Base-by-base conservation (phyloP, 2,888 invertebrate species). In the Chrysina gloriosa region DNA sequence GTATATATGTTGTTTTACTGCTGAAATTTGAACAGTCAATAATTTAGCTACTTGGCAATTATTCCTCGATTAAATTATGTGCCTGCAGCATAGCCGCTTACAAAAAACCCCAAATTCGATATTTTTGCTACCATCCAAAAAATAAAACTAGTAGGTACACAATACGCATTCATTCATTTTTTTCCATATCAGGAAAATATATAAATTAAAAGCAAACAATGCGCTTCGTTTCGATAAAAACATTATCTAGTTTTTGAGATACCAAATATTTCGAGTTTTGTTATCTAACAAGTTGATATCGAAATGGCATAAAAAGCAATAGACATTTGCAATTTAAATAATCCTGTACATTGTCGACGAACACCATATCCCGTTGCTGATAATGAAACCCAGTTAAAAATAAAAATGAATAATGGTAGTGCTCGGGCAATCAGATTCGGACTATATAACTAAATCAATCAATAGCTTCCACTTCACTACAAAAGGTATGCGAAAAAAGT, bases 361-460 rank as follows among this genome's bases (percentile, higher is more conserved):
- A 50, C 36, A 27, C 34, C 50, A 42, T 27, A 50, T 64, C 14
- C 64, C 36, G 11, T 19, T 19, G 50, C 25, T 50, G 64, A 64
- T 52, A 64, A 48, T 31, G 16, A 45, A 29, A 63, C 45, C 21
- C 27, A 27, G 58, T 16, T 61, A 25, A 61, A 61, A 61, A 61
- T 42, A 27, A 19, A 63, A 63, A 23, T 42, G 61, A 45, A 63
- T 47, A 16, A 63, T 47, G 71, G 70, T 69, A 45, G 19, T 9
- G 9, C 16, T 45, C 9, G 6, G 52, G 9, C 34, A 31, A 52
- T 52, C 52, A 31, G 31, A 52, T 52, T 52, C 16, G 16, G 9
- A 14, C 52, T 9, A 72, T 69, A 74, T 71, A 73, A 72, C 72
- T 70, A 71, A 78, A 79, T 79, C 80, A 79, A 79, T 79, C 79